A percentile compares a stretch with the other conserved stretches of the same genome.
Evolutionary conservation across 2,888 invertebrate genomes (phyloP).

Genomic region (Protophormia terraenovae): DNA sequence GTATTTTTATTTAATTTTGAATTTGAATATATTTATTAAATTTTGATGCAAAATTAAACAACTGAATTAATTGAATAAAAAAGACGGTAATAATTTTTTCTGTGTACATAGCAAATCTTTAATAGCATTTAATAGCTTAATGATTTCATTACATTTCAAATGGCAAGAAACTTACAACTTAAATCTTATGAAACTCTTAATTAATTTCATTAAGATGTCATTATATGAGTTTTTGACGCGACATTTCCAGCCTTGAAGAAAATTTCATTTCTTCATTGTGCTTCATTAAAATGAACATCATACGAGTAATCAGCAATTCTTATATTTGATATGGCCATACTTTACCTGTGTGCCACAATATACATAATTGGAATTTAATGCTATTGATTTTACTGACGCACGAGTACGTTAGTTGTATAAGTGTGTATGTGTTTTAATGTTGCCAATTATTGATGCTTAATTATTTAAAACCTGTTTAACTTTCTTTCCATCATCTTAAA

Average conservation of each 20-base stretch:
- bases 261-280: not conserved
- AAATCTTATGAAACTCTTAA: not conserved
- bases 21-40: too few species aligned
- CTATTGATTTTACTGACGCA: not conserved
- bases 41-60: too few species aligned
- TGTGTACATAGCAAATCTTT: too few species aligned
- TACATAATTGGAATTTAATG: not conserved
- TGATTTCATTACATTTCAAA: not conserved
- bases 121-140: not conserved
- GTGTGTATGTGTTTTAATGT: not conserved
- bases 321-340: not conserved
- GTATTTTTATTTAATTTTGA: too few species aligned
- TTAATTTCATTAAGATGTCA: not conserved
- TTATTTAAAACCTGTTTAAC: not conserved
- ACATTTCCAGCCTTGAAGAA: not conserved
- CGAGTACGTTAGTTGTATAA: not conserved
- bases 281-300: not conserved
- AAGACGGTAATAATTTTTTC: too few species aligned
- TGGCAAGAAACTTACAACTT: not conserved
- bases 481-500: not conserved
- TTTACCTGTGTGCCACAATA: not conserved
- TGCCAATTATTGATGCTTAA: not conserved
- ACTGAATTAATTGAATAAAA: too few species aligned
- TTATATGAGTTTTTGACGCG: not conserved
- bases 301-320: too few species aligned